Evolutionary conservation across 2,888 invertebrate species (phyloP), one percentile per base, ranked within the genome.

Genomic region (Tipula confusa): DNA sequence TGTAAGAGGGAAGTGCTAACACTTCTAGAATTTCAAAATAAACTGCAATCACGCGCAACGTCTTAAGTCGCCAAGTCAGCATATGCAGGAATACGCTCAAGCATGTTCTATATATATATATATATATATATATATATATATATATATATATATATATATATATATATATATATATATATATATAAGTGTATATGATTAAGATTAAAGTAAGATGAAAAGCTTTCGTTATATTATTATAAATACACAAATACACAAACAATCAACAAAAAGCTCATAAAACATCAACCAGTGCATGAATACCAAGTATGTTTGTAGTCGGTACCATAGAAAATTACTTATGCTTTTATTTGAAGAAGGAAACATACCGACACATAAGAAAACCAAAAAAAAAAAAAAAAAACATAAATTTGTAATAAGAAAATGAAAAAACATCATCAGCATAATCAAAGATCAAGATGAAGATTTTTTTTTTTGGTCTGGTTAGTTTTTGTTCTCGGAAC

Each of bases 391-490:
- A n/a, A n/a, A n/a, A n/a, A n/a, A n/a, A 64, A 64, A 3, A 64
- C 1, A 64, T 24, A 64, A 64, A 64, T 64, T 64, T 64, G 18
- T 24, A 64, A 64, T 64, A 64, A 18, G 18, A 24, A 64, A 64
- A 64, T 64, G 64, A 64, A 64, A 64, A 24, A 64, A 43, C 24
- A 15, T 15, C 43, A 64, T 64, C 64, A 24, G 24, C 64, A 64
- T 64, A 64, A 64, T 64, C 64, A 64, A 64, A 64, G 64, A 64
- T 64, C 64, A 64, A 64, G 64, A 64, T 64, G 64, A 43, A 43
- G 6, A 43, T 11, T 9, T 64, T 64, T 64, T 24, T 33, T 33
- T 9, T 33, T 33, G n/a, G n/a, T n/a, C n/a, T n/a, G n/a, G n/a
- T n/a, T n/a, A n/a, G n/a, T 38, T 38, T 43, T 43, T n/a, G n/a